These are phyloP conservation scores for Oxygymnocypris stewartii DNA, from an alignment of 2,113 vertebrate species.

Conservation along the genomic window DNA sequence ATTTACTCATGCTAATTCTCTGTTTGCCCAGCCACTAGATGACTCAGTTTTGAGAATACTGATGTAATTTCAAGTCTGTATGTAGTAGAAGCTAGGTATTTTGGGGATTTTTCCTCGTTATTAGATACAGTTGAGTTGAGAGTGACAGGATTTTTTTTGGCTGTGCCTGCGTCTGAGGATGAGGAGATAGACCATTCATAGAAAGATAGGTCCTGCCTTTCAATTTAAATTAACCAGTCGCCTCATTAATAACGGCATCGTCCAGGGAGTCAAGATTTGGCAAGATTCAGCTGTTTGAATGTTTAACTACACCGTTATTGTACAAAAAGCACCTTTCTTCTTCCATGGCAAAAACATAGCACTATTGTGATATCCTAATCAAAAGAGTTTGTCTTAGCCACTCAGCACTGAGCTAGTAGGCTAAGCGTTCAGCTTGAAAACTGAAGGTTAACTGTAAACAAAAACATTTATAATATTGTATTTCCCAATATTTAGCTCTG, in stretches of 20 bases:
- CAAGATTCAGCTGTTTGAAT: not conserved
- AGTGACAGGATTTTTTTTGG: not conserved
- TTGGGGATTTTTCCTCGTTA: not conserved
- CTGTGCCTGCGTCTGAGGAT: not conserved
- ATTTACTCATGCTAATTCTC: not conserved
- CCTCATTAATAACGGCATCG: not conserved
- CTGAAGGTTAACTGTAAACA: not conserved
- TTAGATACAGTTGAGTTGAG: not conserved
- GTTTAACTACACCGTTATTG: not conserved
- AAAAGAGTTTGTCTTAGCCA: not conserved
- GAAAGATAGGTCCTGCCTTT: not conserved
- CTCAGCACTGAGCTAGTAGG: not conserved
- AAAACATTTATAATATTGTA: not conserved
- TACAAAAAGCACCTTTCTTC: not conserved
- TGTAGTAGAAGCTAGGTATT: not conserved
- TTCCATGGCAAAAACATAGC: not conserved
- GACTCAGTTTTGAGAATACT: not conserved
- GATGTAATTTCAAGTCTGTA: not conserved
- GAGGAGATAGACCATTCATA: not conserved
- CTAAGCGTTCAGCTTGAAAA: not conserved
- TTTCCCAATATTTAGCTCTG: not conserved
- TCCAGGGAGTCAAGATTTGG: not conserved
- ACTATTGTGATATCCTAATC: not conserved
- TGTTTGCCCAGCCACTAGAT: slow-evolving; percentile 9
- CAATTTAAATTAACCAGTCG: not conserved